These are phyloP conservation scores for Clavelina lepadiformis DNA, from an alignment of 23 tunicate genomes.

Conservation along the genomic window DNA sequence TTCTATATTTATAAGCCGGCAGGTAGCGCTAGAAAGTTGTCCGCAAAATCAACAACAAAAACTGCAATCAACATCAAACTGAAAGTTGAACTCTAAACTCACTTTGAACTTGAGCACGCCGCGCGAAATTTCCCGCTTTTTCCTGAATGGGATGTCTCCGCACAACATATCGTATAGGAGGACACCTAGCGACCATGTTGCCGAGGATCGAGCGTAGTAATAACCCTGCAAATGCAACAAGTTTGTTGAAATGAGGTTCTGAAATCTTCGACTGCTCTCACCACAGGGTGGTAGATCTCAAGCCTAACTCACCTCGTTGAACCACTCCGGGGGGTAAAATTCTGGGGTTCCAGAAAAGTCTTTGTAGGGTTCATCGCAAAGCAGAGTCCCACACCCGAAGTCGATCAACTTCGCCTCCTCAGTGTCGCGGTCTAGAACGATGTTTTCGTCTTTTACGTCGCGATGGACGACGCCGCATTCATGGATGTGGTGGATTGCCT, in stretches of 20 bases:
- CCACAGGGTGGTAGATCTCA: neutral
- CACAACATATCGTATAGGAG: conserved; percentile 77
- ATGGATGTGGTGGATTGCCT: conserved; percentile 74
- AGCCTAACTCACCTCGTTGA: conserved; percentile 36
- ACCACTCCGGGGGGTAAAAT: conserved; percentile 97
- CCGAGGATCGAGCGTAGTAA: conserved; percentile 54
- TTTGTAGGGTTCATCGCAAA: conserved; percentile 55
- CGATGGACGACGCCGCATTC: conserved; percentile 81
- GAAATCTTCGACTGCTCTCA: neutral
- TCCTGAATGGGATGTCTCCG: conserved; percentile 86
- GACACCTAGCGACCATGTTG: conserved; percentile 86
- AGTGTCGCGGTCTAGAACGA: conserved; percentile 64
- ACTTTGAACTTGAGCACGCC: conserved; percentile 69
- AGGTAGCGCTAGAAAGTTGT: neutral
- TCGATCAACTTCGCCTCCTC: conserved; percentile 65
- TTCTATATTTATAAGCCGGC: no score
- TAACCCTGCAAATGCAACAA: conserved; percentile 45
- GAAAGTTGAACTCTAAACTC: neutral
- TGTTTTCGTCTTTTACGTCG: conserved; percentile 88
- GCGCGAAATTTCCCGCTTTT: conserved; percentile 49
- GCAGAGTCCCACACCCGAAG: conserved; percentile 85
- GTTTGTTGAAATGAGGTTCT: no score
- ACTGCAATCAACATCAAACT: neutral
- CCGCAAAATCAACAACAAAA: neutral
- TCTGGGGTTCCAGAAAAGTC: conserved; percentile 94